Evolutionary conservation across 2,797 vertebrate genomes (phyloP), one percentile per base, ranked within the genome.

Genomic region (Galaxias olidus): DNA sequence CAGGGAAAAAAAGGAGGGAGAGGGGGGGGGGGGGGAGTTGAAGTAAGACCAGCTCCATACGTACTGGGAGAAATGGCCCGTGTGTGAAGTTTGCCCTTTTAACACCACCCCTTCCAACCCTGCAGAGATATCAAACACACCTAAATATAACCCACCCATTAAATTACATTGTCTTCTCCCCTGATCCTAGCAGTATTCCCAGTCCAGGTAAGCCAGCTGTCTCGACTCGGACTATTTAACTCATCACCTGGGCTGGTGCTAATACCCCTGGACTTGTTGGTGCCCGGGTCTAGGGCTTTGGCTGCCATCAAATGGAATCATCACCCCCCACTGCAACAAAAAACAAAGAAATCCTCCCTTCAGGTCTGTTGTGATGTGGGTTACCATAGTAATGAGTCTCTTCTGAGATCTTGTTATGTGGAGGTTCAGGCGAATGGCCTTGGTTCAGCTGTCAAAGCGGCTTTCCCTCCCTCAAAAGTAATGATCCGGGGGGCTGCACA

Each of bases 351-450:
- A 94, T 95, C 94, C 95, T 92, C 89, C 91, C 93, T 93, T 91
- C 91, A 91, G 92, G 89, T 92, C 90, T 94, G 93, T 96, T 96
- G 96, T 95, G 95, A 96, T 96, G 91, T 89, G 76, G 89, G 93
- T 95, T 95, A 92, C 93, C 93, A 94, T 94, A 93, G 95, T 95
- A 97, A 98, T 96, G 94, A 95, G 94, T 92, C 95, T 98, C 96
- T 98, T 97, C 93, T 92, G 96, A 99, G 97, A 96, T 95, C 96
- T 98, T 96, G 96, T 98, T 98, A 98, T 95, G 92, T 94, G 93
- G 92, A 91, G 87, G 92, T 94, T 94, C 93, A 92, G 93, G 90
- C n/a, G 93, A 96, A 94, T 89, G 92, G 93, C 93, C 93, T 86
- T 86, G 89, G 94, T 94, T 97, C 96, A 97, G 98, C 96, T 95